Conservation (phyloP, 2,113 vertebrate genomes). For the Rhodinocichla rosea region DNA sequence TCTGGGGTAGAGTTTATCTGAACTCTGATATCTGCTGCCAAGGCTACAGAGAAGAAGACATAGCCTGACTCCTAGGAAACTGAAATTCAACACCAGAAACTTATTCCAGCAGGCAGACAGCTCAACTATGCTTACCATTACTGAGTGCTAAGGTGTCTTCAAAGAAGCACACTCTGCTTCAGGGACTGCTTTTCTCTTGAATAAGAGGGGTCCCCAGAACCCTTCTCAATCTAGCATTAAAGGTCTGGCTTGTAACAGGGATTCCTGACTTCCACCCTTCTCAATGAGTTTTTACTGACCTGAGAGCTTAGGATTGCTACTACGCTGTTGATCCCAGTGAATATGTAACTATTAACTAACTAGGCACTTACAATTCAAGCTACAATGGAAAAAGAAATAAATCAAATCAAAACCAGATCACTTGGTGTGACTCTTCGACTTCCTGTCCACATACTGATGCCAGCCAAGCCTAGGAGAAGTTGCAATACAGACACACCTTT, state of each 20-base stretch:
- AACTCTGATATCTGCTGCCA: constrained; percentile 18
- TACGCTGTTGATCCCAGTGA: not conserved
- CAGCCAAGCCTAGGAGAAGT: not conserved
- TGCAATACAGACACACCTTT: not conserved
- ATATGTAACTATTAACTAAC: not conserved
- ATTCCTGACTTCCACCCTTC: not conserved
- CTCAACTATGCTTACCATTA: not conserved
- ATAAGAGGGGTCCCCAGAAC: not conserved
- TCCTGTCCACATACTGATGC: not conserved
- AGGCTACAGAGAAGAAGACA: constrained; percentile 2
- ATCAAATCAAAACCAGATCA: not conserved
- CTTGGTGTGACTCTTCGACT: not conserved
- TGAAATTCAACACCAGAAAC: constrained; percentile 37
- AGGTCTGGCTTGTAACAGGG: not conserved
- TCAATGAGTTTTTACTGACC: not conserved
- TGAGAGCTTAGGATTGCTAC: not conserved
- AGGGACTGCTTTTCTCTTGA: not conserved
- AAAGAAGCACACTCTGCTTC: not conserved
- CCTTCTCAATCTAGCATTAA: not conserved
- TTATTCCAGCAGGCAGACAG: not conserved
- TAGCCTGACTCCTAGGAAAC: constrained; percentile 14
- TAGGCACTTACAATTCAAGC: not conserved
- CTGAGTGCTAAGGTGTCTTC: not conserved
- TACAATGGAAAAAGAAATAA: not conserved
- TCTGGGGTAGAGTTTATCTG: not conserved